phyloP scores from a whole-genome alignment of 1,140 invertebrate species.

The Onthophagus taurus region DNA sequence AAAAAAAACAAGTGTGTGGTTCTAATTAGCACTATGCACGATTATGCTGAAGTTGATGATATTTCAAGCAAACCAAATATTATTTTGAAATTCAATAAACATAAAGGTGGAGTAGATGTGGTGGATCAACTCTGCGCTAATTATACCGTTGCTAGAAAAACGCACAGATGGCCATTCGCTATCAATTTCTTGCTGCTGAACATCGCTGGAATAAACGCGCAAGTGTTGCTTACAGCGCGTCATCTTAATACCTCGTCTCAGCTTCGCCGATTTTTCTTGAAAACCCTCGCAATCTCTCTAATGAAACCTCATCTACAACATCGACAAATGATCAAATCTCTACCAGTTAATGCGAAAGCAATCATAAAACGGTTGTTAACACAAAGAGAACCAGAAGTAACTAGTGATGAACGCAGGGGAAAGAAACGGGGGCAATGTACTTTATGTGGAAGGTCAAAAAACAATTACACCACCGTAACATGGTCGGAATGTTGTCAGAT shows the following conservation, averaged over 20 bases:
- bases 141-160: slow-evolving; percentile 34
- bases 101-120: slow-evolving; percentile 36
- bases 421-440: too few relatives aligned
- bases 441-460: too few relatives aligned
- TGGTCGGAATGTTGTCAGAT: too few relatives aligned
- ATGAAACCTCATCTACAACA: not conserved
- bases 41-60: slow-evolving; percentile 16
- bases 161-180: slow-evolving; percentile 42
- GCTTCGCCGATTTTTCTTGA: not conserved
- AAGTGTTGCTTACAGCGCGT: slow-evolving; percentile 36
- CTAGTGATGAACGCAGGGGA: too few relatives aligned
- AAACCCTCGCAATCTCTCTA: not conserved
- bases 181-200: slow-evolving; percentile 43
- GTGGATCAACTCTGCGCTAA: slow-evolving; percentile 29
- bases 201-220: slow-evolving; percentile 42
- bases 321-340: too few relatives aligned
- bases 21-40: slow-evolving; percentile 28
- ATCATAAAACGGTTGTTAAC: too few relatives aligned
- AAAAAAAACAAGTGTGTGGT: slow-evolving; percentile 30
- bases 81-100: slow-evolving; percentile 36
- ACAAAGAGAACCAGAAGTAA: too few relatives aligned
- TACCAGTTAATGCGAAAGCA: too few relatives aligned
- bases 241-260: not conserved
- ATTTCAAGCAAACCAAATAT: slow-evolving; percentile 32
- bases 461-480: too few relatives aligned